phyloP scores from a whole-genome alignment of 2,797 vertebrate species.

The Sphenodon punctatus region DNA sequence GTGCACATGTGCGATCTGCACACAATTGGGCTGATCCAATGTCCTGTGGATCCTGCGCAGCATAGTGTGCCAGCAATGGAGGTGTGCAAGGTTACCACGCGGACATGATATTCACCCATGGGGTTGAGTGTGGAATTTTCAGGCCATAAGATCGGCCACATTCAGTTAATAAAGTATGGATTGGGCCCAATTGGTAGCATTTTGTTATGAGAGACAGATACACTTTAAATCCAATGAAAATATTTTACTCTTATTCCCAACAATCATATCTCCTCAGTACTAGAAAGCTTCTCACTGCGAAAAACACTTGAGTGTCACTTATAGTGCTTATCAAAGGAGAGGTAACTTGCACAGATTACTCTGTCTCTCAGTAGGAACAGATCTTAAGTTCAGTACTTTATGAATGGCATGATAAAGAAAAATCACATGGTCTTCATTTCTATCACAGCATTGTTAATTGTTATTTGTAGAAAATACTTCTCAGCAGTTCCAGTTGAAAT shows the following conservation, averaged over 20 bases:
- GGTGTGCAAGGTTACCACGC: no score
- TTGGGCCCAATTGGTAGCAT: fast-evolving
- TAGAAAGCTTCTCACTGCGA: neutral
- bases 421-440: conserved; percentile 4
- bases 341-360: neutral
- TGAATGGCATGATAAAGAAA: neutral
- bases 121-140: no score
- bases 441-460: neutral
- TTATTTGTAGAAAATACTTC: neutral
- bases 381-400: neutral
- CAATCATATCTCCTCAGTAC: neutral
- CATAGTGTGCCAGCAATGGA: no score
- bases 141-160: no score
- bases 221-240: fast-evolving
- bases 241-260: neutral
- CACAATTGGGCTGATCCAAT: no score
- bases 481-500: no score
- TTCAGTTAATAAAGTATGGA: no score
- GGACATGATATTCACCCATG: no score
- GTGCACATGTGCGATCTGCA: no score
- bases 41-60: no score
- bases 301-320: neutral
- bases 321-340: fast-evolving
- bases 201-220: fast-evolving
- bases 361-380: neutral